These are phyloP conservation scores for Linnaemya tessellans DNA, from an alignment of 2,888 invertebrate species.

Conservation along the genomic window DNA sequence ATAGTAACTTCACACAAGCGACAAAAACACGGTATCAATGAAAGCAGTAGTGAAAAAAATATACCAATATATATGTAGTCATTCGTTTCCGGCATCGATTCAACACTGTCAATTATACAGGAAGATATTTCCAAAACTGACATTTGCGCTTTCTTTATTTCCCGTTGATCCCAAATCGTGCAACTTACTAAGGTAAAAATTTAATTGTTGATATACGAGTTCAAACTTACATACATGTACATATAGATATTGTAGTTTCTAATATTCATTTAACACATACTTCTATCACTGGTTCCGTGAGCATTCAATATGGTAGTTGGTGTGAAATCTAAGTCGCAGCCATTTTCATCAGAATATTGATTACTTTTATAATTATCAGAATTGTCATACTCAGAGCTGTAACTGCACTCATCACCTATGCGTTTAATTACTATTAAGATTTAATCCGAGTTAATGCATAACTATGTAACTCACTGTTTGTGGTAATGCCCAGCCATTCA, in stretches of 20 bases:
- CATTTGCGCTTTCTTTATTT: constrained; percentile 95
- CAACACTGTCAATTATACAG: constrained; percentile 95
- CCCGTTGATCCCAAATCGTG: constrained; percentile 96
- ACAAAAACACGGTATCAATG: constrained; percentile 86
- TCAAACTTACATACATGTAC: no score
- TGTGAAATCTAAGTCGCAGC: constrained; percentile 87
- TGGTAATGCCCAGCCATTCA: constrained; percentile 94
- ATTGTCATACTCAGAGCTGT: constrained; percentile 90
- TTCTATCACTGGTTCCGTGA: constrained; percentile 89
- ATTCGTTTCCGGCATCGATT: constrained; percentile 90
- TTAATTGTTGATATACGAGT: constrained; percentile 7
- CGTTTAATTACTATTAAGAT: constrained; percentile 5
- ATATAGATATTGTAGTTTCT: not conserved
- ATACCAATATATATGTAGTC: constrained; percentile 91
- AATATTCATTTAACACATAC: constrained; percentile 83
- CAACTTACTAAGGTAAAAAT: constrained; percentile 89
- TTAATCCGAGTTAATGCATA: not conserved
- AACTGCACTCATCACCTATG: constrained; percentile 86
- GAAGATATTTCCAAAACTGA: constrained; percentile 97
- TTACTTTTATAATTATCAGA: constrained; percentile 86
- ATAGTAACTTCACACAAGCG: constrained; percentile 82
- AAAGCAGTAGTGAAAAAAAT: constrained; percentile 85
- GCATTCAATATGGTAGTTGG: constrained; percentile 90
- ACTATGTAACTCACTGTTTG: constrained; percentile 87
- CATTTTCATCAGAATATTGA: constrained; percentile 84